Base-by-base conservation (phyloP, 30 jellyfish, hydroid and myxozoan species). In the Hydractinia echinata region DNA sequence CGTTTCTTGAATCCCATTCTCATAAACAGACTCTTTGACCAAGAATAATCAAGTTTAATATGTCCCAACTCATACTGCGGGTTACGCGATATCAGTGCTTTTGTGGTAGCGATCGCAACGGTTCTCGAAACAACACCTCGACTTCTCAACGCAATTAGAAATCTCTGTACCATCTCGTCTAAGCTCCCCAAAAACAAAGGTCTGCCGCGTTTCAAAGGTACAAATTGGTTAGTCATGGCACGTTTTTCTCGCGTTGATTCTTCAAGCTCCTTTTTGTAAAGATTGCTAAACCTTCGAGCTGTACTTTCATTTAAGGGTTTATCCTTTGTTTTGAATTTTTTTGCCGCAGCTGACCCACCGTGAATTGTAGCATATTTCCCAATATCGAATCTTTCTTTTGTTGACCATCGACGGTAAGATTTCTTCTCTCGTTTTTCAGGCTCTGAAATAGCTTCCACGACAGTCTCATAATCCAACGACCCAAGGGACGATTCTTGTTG, bases 401-500 rank as follows among this genome's bases (percentile, higher is more conserved):
- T n/a, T n/a, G n/a, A n/a, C n/a, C n/a, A n/a, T n/a, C n/a, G n/a
- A n/a, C n/a, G 10, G 68, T 56, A 56, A 56, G 68, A 56, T 10
- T n/a, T n/a, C n/a, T n/a, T 56, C 68, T 56, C n/a, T 56, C n/a
- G 10, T n/a, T 10, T n/a, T 56, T 10, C n/a, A 9, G 68, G 13
- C n/a, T 56, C n/a, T 56, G 68, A 56, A 56, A 10, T 56, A 9
- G 68, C 68, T 56, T 56, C 68, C 10, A 56, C 68, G n/a, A n/a
- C 10, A 56, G 68, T 9, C n/a, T 56, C 13, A 56, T 56, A 56
- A n/a, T 56, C 68, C 13, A 56, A 9, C 68, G n/a, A 9, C n/a
- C 68, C 68, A n/a, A 56, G 68, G 68, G 68, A 9, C 68, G 68
- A 56, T n/a, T 56, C 68, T 56, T 56, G 68, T 56, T 56, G 68